A percentile compares a stretch with the other conserved stretches of the same genome.
Conservation (phyloP, 2,888 invertebrate species). For the Poecilus cupreus region DNA sequence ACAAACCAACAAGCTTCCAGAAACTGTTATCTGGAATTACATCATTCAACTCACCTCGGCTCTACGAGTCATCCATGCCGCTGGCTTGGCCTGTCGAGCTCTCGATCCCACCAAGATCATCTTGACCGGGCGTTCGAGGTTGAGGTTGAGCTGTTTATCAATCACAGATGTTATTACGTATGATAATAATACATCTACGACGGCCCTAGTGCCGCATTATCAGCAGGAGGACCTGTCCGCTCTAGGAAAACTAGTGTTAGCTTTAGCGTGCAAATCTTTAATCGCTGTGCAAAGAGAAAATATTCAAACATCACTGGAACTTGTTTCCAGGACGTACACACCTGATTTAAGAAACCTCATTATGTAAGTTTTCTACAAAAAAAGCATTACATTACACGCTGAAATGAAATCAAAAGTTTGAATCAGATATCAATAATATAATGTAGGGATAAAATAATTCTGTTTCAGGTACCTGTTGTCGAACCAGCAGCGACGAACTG, state of each 20-base stretch:
- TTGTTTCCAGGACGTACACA: slow-evolving; percentile 93
- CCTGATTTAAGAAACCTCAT: slow-evolving; percentile 95
- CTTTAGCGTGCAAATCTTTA: slow-evolving; percentile 94
- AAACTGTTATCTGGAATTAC: slow-evolving; percentile 95
- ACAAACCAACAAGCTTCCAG: slow-evolving; percentile 84
- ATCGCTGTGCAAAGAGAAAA: slow-evolving; percentile 92
- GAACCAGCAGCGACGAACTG: slow-evolving; percentile 81
- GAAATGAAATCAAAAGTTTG: too few relatives aligned
- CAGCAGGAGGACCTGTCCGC: slow-evolving; percentile 93
- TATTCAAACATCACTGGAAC: slow-evolving; percentile 90
- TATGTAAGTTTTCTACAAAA: slow-evolving; percentile 75
- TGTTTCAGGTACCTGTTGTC: slow-evolving; percentile 82
- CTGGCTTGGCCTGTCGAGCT: slow-evolving; percentile 85
- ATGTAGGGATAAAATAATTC: not conserved
- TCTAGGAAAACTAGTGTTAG: slow-evolving; percentile 92
- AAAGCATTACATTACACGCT: too few relatives aligned
- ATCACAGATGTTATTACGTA: slow-evolving; percentile 88
- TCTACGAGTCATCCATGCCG: slow-evolving; percentile 90
- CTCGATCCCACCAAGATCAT: slow-evolving; percentile 96
- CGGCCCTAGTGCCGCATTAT: slow-evolving; percentile 81
- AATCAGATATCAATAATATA: not conserved
- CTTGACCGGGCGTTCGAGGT: slow-evolving; percentile 77
- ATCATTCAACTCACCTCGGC: slow-evolving; percentile 97
- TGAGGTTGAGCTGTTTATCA: slow-evolving; percentile 82
- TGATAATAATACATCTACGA: slow-evolving; percentile 78